A percentile compares a stretch with the other conserved stretches of the same genome.
phyloP scores from a whole-genome alignment of 2,888 invertebrate species.

The Cylindroiulus punctatus region DNA sequence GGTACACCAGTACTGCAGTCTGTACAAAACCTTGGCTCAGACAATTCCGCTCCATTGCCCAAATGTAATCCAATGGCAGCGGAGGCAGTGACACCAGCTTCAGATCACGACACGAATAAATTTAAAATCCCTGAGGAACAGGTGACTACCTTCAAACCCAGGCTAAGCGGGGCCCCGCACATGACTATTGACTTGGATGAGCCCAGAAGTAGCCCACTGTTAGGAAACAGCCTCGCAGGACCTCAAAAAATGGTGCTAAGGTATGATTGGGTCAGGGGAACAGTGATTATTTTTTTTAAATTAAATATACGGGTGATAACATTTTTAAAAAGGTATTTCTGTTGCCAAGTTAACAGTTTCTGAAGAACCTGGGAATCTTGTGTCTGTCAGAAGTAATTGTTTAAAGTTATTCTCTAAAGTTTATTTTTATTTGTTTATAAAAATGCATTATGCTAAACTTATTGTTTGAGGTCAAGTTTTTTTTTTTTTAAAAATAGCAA shows the following conservation, averaged over 20 bases:
- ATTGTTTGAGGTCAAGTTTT: no score
- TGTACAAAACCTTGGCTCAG: neutral
- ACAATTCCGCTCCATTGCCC: neutral
- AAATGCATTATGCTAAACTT: no score
- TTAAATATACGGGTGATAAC: no score
- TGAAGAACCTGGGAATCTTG: no score
- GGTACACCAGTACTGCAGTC: neutral
- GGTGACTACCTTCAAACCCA: constrained; percentile 65
- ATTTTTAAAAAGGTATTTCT: no score
- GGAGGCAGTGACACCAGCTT: neutral
- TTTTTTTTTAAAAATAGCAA: no score
- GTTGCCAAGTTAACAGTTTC: no score
- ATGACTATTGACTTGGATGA: constrained; percentile 74
- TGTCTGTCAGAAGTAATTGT: no score
- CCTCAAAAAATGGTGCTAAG: neutral
- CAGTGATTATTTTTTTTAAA: no score
- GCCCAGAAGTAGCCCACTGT: constrained; percentile 61
- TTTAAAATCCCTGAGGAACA: neutral
- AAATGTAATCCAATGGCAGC: neutral
- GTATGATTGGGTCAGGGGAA: neutral
- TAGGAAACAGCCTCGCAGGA: neutral
- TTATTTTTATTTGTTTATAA: no score
- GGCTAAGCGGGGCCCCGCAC: constrained; percentile 70
- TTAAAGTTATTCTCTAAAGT: no score
- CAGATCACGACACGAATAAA: neutral